Percentiles rank a stretch among this genome's conserved stretches.
phyloP scores from a whole-genome alignment of 2,113 vertebrate genomes.

The Camelus dromedarius region DNA sequence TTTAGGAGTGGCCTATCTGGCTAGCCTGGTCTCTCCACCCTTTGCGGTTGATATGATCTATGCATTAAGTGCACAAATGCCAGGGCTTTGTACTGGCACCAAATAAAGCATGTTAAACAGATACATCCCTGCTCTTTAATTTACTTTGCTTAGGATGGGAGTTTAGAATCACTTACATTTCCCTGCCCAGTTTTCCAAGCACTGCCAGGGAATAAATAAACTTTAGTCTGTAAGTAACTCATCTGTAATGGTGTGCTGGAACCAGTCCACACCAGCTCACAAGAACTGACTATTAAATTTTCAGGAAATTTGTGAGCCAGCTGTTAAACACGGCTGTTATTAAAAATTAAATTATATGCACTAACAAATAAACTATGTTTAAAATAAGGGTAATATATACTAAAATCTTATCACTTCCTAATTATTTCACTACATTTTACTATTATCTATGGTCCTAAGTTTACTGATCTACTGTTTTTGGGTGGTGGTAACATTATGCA shows the following conservation, averaged over 20 bases:
- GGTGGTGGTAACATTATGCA: not conserved
- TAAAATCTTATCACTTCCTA: not conserved
- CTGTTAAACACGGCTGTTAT: not conserved
- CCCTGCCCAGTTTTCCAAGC: not conserved
- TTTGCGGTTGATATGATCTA: constrained; percentile 50
- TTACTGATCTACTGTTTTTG: not conserved
- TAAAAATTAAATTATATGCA: constrained; percentile 10
- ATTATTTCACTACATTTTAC: not conserved
- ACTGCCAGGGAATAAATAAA: not conserved
- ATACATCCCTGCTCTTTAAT: constrained; percentile 21
- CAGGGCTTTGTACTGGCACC: constrained; percentile 34
- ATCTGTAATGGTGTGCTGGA: not conserved
- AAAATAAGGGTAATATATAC: not conserved
- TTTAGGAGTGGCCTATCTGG: constrained; percentile 40
- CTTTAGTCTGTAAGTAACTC: not conserved
- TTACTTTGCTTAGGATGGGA: constrained; percentile 34
- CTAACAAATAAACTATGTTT: not conserved
- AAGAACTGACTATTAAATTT: not conserved
- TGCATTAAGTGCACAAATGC: constrained; percentile 37
- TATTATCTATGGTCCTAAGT: not conserved
- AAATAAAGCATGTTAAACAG: constrained; percentile 19
- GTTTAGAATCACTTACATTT: constrained; percentile 31
- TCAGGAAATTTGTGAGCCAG: not conserved
- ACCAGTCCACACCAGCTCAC: not conserved
- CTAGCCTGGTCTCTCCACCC: not conserved